These are phyloP conservation scores for Puntigrus tetrazona DNA, from an alignment of 2,113 vertebrate species.

Conservation along the genomic window DNA sequence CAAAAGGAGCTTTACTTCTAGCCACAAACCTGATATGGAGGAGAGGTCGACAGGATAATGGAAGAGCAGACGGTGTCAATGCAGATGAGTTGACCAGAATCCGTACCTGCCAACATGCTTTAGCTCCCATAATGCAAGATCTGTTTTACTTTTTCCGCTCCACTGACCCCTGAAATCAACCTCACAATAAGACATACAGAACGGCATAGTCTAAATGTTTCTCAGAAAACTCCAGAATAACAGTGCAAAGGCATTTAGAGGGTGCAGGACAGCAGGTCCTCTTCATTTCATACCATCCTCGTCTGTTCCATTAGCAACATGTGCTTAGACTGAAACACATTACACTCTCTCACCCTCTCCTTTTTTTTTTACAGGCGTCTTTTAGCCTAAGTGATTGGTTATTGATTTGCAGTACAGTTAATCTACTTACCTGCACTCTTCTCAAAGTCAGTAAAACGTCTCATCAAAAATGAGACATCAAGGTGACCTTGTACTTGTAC, in stretches of 20 bases:
- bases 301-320: constrained; percentile 7
- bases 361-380: constrained; percentile 51
- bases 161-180: constrained; percentile 2
- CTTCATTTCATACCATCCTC: neutral
- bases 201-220: constrained; percentile 34
- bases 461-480: constrained; percentile 47
- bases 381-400: constrained; percentile 74
- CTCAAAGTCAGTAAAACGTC: constrained; percentile 56
- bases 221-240: constrained; percentile 5
- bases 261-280: neutral
- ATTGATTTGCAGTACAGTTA: constrained; percentile 73
- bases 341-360: constrained; percentile 6
- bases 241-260: neutral
- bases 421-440: constrained; percentile 72
- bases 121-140: constrained; percentile 33
- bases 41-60: constrained; percentile 1
- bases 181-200: neutral
- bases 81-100: constrained; percentile 54
- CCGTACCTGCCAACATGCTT: constrained; percentile 45
- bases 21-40: constrained; percentile 4
- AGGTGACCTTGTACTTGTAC: constrained; percentile 63
- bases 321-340: neutral
- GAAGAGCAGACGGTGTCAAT: constrained; percentile 50
- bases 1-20: neutral
- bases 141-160: neutral